Evolutionary conservation across 2,888 invertebrate species (phyloP), one percentile per base, ranked within the genome.

Genomic region (Temnothorax ravouxi): DNA sequence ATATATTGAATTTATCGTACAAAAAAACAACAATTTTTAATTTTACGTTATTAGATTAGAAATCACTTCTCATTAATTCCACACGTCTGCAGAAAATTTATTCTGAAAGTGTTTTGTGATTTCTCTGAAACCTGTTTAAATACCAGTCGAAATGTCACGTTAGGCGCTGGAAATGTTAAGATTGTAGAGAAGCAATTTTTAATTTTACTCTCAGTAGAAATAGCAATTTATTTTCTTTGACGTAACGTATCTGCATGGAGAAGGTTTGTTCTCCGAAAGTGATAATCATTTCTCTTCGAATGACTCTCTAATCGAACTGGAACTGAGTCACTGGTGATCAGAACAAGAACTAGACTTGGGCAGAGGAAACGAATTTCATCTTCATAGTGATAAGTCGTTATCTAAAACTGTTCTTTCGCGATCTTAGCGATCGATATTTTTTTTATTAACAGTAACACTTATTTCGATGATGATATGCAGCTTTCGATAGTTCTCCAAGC

Each of bases 121-220:
- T 67, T 67, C 47, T 47, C 47, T 72, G 41, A 25, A 72, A 72
- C 25, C 56, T 41, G 59, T 59, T 72, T 41, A 44, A 59, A 18
- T 54, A 21, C 8, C 56, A 56, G 0, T 18, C 15, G 38, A 72
- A 72, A 69, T 52, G 34, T 15, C 21, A 71, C 54, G 21, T 59
- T 72, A 44, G 11, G 6, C 25, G 21, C 3, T 72, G 25, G 3
- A 71, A 29, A 47, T 29, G 18, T 47, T 67, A 47, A 54, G 21
- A 72, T 41, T 52, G 38, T 69, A 29, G 1, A 6, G 41, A 41
- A 56, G 34, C 21, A 50, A 74, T 61, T 64, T 50, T 15, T 21
- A 18, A 64, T 64, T 64, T 64, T 6, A 47, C 50, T 50, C 15
- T 50, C 0, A 64, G 50, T 64, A 75, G n/a, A 41, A 67, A n/a